Percentiles rank a stretch among this genome's conserved stretches.
Evolutionary conservation across 2,888 invertebrate genomes (phyloP).

Genomic region (Gastrophysa polygoni): DNA sequence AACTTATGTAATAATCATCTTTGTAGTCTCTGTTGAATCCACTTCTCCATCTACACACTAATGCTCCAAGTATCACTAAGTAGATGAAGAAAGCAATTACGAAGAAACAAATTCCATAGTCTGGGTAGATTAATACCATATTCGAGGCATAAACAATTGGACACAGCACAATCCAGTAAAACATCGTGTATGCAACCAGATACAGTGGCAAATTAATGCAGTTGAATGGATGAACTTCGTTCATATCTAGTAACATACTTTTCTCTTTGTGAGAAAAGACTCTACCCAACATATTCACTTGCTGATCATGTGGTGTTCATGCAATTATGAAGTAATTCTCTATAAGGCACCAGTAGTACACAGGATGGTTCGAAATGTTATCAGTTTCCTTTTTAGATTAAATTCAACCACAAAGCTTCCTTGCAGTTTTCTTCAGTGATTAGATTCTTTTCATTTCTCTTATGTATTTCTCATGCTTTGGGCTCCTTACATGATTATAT

Average conservation of each 20-base stretch:
- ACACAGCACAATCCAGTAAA: conserved; percentile 54
- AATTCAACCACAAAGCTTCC: not conserved
- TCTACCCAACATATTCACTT: too few species aligned
- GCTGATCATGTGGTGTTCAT: not conserved
- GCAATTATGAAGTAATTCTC: not conserved
- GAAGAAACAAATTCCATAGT: conserved; percentile 40
- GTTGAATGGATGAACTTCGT: conserved; percentile 44
- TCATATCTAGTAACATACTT: too few species aligned
- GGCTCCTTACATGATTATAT: too few species aligned
- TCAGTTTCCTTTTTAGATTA: not conserved
- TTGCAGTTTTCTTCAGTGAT: not conserved
- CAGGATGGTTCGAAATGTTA: not conserved
- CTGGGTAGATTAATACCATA: conserved; percentile 10
- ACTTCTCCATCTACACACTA: conserved; percentile 46
- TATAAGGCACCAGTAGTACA: not conserved
- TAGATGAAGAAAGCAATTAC: conserved; percentile 40
- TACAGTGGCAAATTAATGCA: conserved; percentile 43
- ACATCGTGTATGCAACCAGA: conserved; percentile 43
- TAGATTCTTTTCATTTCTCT: too few species aligned
- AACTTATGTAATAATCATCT: conserved; percentile 11
- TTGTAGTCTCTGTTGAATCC: conserved; percentile 4
- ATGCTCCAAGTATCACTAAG: conserved; percentile 43
- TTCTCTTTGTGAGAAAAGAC: too few species aligned
- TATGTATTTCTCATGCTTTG: too few species aligned
- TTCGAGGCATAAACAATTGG: conserved; percentile 48